Percentiles rank a stretch among this genome's conserved stretches.
Conservation (phyloP, 1,140 invertebrate genomes). For the Cotesia chilonis region DNA sequence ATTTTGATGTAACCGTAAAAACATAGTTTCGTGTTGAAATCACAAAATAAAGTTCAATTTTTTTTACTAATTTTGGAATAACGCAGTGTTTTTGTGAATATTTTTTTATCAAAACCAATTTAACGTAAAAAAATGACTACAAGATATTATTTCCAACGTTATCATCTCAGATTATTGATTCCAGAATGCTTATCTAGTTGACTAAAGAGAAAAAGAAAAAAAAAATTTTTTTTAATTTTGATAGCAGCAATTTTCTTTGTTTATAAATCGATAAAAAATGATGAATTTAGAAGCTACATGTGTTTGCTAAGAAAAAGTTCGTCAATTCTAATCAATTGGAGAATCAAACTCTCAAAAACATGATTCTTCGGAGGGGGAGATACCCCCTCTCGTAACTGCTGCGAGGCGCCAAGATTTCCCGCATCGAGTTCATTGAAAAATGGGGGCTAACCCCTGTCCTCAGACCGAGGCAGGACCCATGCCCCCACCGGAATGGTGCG, state of each 20-base stretch:
- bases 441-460: slow-evolving; percentile 95
- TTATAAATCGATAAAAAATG: slow-evolving; percentile 45
- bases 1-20: no score
- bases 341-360: slow-evolving; percentile 58
- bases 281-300: slow-evolving; percentile 53
- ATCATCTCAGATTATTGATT: no score
- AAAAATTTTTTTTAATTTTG: no score
- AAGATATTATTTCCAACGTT: no score
- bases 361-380: slow-evolving; percentile 65
- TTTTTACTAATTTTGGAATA: no score
- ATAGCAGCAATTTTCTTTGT: slow-evolving; percentile 31
- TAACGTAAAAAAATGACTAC: no score
- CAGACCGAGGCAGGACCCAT: slow-evolving; percentile 89
- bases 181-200: no score
- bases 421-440: slow-evolving; percentile 94
- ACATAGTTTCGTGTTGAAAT: no score
- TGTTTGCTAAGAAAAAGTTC: slow-evolving; percentile 48
- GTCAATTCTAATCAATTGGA: slow-evolving; percentile 52
- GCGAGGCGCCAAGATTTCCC: slow-evolving; percentile 85
- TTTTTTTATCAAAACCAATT: no score
- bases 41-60: no score
- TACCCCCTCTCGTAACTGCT: slow-evolving; percentile 67
- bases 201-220: no score
- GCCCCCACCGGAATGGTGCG: slow-evolving; percentile 75
- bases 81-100: no score